These are phyloP conservation scores for Anthrax anthrax DNA, from an alignment of 2,888 invertebrate species.

Conservation along the genomic window DNA sequence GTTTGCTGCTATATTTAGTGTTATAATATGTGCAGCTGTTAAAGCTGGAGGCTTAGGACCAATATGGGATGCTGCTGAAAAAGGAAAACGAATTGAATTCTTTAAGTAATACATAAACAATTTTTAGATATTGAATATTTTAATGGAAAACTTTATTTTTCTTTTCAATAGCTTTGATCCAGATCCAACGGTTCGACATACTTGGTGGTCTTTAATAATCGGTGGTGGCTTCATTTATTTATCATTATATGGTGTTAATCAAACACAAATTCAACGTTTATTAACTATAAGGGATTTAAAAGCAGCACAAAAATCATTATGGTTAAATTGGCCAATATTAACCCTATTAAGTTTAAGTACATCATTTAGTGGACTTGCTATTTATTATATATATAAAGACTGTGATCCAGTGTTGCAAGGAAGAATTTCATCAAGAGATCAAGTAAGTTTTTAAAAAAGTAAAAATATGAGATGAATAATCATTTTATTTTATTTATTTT, in stretches of 20 bases:
- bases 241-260: slow-evolving; percentile 75
- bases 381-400: slow-evolving; percentile 65
- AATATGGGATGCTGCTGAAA: slow-evolving; percentile 56
- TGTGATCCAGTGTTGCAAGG: slow-evolving; percentile 63
- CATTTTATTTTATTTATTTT: slow-evolving; percentile 3
- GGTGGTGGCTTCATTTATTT: slow-evolving; percentile 72
- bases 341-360: slow-evolving; percentile 58
- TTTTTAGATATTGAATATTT: slow-evolving; percentile 5
- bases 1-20: slow-evolving; percentile 67
- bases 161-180: slow-evolving; percentile 46
- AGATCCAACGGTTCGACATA: slow-evolving; percentile 70
- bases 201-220: slow-evolving; percentile 65
- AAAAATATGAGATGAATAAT: background rate
- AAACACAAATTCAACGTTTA: slow-evolving; percentile 66
- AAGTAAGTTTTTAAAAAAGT: slow-evolving; percentile 30
- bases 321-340: slow-evolving; percentile 71
- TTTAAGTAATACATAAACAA: slow-evolving; percentile 37
- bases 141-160: background rate
- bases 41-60: slow-evolving; percentile 52
- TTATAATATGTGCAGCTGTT: slow-evolving; percentile 57
- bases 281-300: slow-evolving; percentile 55
- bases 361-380: slow-evolving; percentile 62
- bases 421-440: slow-evolving; percentile 52
- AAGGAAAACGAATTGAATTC: slow-evolving; percentile 56
- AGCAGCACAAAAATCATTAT: slow-evolving; percentile 56